Evolutionary conservation across 2,113 vertebrate genomes (phyloP).

Genomic region (Odontesthes bonariensis): DNA sequence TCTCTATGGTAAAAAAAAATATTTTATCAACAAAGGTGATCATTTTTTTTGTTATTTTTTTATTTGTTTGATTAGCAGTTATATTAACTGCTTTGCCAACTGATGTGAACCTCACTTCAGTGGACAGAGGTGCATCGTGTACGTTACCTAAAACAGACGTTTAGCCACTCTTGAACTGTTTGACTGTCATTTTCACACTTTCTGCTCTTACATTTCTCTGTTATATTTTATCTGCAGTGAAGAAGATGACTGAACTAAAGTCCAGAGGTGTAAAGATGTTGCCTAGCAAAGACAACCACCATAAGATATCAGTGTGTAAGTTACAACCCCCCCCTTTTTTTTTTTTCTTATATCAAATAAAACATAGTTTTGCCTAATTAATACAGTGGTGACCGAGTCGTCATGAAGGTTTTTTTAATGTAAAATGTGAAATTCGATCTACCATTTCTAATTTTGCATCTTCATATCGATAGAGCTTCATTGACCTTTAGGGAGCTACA

Average conservation of each 20-base stretch:
- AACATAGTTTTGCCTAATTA: background rate
- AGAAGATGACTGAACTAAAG: constrained; percentile 98
- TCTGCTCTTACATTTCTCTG: background rate
- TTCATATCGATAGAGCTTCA: background rate
- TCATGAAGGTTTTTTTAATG: background rate
- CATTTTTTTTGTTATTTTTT: background rate
- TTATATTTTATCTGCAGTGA: constrained; percentile 84
- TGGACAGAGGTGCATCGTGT: background rate
- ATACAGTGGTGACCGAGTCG: background rate
- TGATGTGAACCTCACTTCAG: background rate
- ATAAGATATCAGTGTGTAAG: constrained; percentile 99
- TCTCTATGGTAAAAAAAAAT: no score
- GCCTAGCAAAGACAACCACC: constrained; percentile 97
- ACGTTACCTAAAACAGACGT: constrained; percentile 4
- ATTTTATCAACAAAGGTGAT: no score
- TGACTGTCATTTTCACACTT: constrained; percentile 8
- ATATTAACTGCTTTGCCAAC: background rate
- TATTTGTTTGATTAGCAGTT: background rate
- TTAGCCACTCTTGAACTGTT: background rate
- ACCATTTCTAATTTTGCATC: background rate
- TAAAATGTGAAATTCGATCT: background rate
- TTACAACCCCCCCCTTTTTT: constrained; percentile 47
- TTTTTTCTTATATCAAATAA: background rate
- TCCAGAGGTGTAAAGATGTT: constrained; percentile 97
- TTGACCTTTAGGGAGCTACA: background rate